Evolutionary conservation across 2,888 invertebrate genomes (phyloP).

Genomic region (Alitta virens): DNA sequence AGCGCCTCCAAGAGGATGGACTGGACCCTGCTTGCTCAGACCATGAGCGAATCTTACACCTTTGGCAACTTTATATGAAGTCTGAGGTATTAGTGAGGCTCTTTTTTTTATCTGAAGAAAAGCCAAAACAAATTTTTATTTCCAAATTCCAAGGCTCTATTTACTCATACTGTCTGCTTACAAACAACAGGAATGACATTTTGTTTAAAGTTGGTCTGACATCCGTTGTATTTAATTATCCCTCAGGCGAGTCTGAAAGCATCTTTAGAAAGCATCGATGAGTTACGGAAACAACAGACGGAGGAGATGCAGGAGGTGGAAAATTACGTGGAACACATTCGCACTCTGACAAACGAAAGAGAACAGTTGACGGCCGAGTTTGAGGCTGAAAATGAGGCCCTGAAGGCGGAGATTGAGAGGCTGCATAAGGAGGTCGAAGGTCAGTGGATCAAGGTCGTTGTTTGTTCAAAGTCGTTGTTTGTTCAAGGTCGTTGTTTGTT

Average conservation of each 20-base stretch:
- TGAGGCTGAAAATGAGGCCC: constrained; percentile 50
- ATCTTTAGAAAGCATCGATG: constrained; percentile 19
- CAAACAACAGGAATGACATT: background rate
- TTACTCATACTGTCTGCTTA: background rate
- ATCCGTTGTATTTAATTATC: background rate
- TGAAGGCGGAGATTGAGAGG: constrained; percentile 42
- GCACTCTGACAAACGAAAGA: constrained; percentile 49
- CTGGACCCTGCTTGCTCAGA: constrained; percentile 40
- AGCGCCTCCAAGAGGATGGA: constrained; percentile 42
- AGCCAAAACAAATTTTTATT: too few species aligned
- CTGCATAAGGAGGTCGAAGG: constrained; percentile 40
- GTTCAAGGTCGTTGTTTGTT: too few species aligned
- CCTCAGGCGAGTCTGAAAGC: constrained; percentile 18
- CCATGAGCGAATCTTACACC: constrained; percentile 43
- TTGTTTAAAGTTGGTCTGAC: too few species aligned
- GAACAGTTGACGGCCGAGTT: constrained; percentile 53
- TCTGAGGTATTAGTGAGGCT: too few species aligned
- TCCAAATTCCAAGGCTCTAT: too few species aligned
- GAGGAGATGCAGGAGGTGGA: constrained; percentile 59
- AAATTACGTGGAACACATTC: constrained; percentile 58
- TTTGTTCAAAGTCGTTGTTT: too few species aligned
- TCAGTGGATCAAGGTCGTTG: too few species aligned
- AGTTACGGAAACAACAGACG: constrained; percentile 37
- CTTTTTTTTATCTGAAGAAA: too few species aligned
- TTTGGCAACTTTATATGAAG: constrained; percentile 45